Percentiles rank a stretch among this genome's conserved stretches.
Evolutionary conservation across 1,140 invertebrate species (phyloP).

Genomic region (Chionoecetes opilio): DNA sequence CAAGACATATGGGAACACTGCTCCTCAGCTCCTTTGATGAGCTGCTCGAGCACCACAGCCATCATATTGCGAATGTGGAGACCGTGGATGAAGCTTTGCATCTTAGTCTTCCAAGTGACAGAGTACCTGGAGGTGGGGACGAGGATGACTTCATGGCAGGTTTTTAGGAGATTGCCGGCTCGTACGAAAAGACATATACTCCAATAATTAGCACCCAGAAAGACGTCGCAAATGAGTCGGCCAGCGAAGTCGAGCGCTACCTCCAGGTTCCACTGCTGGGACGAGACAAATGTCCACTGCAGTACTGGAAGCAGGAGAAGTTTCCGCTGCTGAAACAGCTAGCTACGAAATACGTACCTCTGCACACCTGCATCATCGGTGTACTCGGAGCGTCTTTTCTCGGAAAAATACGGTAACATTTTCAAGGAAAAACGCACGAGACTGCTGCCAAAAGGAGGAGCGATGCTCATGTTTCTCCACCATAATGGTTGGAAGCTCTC

Average conservation of each 20-base stretch:
- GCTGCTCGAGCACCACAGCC: not conserved
- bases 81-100: not conserved
- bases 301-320: not conserved
- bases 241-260: not conserved
- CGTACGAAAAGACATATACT: not conserved
- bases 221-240: not conserved
- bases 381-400: not conserved
- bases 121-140: not conserved
- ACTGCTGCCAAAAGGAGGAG: not conserved
- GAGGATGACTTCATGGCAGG: not conserved
- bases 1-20: not conserved
- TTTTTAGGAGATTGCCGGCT: not conserved
- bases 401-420: not conserved
- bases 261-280: not conserved
- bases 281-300: not conserved
- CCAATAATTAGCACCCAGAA: not conserved
- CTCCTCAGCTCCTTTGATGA: not conserved
- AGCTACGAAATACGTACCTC: not conserved
- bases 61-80: not conserved
- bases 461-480: not conserved
- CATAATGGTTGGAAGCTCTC: not conserved
- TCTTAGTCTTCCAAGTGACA: not conserved
- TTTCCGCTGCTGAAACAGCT: not conserved
- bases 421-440: not conserved
- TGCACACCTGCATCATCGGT: not conserved